Conservation (phyloP, 30 jellyfish, hydroid and myxozoan species). For the Hydractinia echinata region DNA sequence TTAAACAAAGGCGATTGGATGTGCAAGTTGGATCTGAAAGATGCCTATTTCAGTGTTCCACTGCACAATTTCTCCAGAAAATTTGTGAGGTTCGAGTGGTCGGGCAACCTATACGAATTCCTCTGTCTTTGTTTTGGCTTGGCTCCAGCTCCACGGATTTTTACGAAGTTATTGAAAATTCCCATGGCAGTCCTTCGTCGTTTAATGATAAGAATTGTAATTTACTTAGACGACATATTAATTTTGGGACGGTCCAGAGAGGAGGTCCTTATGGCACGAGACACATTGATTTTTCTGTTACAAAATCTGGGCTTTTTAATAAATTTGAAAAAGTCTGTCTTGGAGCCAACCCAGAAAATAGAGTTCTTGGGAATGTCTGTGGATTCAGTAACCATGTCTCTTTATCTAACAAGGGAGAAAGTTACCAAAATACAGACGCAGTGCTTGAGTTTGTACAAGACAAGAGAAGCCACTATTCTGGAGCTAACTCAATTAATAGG, state of each 20-base stretch:
- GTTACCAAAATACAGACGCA: background rate
- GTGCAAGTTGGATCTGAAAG: background rate
- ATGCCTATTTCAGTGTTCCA: background rate
- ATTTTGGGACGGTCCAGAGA: background rate
- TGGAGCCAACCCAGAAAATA: too few relatives aligned
- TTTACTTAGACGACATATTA: background rate
- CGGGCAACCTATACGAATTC: background rate
- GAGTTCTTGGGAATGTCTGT: background rate
- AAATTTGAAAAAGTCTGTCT: background rate
- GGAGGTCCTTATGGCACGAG: background rate
- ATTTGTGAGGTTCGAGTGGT: background rate
- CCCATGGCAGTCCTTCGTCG: background rate
- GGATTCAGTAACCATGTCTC: background rate
- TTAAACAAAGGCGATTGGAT: background rate
- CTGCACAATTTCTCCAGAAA: background rate
- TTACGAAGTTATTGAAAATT: background rate
- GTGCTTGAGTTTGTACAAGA: background rate
- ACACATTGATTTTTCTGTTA: too few relatives aligned
- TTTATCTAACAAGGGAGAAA: background rate
- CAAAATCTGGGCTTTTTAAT: too few relatives aligned
- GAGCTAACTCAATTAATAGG: background rate
- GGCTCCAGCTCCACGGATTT: slow-evolving; percentile 8
- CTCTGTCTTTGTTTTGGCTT: background rate
- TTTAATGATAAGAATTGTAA: background rate
- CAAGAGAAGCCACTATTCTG: background rate